These are phyloP conservation scores for Amblyjoppa proteus DNA, from an alignment of 2,888 invertebrate genomes.

Conservation along the genomic window DNA sequence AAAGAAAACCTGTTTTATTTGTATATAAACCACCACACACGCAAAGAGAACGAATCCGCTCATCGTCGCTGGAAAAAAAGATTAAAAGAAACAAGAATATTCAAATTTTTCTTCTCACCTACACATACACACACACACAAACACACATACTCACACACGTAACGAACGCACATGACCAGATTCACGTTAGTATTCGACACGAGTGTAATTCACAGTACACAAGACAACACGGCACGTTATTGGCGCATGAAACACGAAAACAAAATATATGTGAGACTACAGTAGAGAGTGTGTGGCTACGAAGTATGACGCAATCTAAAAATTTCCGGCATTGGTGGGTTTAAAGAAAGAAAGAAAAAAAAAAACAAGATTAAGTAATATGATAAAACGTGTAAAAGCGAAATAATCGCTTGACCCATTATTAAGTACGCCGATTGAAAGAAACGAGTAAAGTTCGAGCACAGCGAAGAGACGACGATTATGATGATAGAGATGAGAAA, in stretches of 20 bases:
- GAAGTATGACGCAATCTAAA: constrained; percentile 56
- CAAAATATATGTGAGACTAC: constrained; percentile 42
- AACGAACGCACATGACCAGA: constrained; percentile 62
- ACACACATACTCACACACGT: constrained; percentile 68
- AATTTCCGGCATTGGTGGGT: constrained; percentile 56
- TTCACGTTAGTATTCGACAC: constrained; percentile 50
- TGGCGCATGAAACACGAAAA: constrained; percentile 24
- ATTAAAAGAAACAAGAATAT: constrained; percentile 33
- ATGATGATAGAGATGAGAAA: constrained; percentile 22
- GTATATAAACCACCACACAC: constrained; percentile 75
- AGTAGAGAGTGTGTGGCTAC: constrained; percentile 18
- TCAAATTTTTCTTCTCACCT: constrained; percentile 62
- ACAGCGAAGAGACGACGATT: constrained; percentile 36
- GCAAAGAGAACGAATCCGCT: constrained; percentile 49
- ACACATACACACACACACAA: constrained; percentile 61
- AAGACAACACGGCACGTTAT: constrained; percentile 54
- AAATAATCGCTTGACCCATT: constrained; percentile 45
- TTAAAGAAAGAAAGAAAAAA: constrained; percentile 11
- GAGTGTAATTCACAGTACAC: constrained; percentile 48
- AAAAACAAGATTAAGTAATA: constrained; percentile 17
- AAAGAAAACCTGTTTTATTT: constrained; percentile 77
- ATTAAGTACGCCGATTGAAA: constrained; percentile 49
- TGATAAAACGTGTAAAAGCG: constrained; percentile 42
- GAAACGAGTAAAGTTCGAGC: constrained; percentile 50
- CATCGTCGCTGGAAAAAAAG: constrained; percentile 30